A percentile compares a stretch with the other conserved stretches of the same genome.
These are phyloP conservation scores for Plectrocnemia conspersa DNA, from an alignment of 1,140 invertebrate genomes.

Conservation along the genomic window DNA sequence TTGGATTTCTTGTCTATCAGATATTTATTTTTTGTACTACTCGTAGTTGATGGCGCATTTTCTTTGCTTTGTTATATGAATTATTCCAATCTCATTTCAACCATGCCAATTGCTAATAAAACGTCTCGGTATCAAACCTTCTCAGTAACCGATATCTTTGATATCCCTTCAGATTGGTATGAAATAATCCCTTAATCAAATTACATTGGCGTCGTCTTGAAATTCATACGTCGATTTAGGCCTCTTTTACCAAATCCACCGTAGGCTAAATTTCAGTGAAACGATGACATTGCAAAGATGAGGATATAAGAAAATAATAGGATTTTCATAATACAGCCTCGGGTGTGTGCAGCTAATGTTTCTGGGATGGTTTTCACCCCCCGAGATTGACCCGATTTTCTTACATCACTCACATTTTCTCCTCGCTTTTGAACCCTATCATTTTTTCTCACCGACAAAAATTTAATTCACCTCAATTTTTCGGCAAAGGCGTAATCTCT, in stretches of 20 bases:
- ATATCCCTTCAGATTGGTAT: too few species aligned
- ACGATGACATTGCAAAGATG: conserved; percentile 34
- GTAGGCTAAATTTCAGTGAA: conserved; percentile 14
- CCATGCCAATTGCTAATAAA: too few species aligned
- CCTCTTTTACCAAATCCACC: conserved; percentile 7
- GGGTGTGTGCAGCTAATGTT: conserved; percentile 31
- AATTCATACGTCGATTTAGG: too few species aligned
- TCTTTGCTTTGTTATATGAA: too few species aligned
- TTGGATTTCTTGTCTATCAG: too few species aligned
- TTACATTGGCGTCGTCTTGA: conserved; percentile 4
- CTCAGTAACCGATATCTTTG: too few species aligned
- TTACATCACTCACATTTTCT: conserved; percentile 1
- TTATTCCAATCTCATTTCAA: too few species aligned
- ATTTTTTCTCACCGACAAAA: conserved; percentile 8
- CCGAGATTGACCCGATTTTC: conserved; percentile 29
- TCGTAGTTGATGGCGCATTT: too few species aligned
- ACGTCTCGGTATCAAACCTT: too few species aligned
- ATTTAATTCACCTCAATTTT: conserved; percentile 16
- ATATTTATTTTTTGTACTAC: too few species aligned
- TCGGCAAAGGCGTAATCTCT: too few species aligned
- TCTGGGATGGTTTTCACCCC: conserved; percentile 1
- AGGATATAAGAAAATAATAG: conserved; percentile 35
- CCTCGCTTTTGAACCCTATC: conserved; percentile 4
- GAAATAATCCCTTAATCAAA: conserved; percentile 20
- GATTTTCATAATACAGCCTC: conserved; percentile 32